Evolutionary conservation across 2,888 invertebrate species (phyloP).

Genomic region (Iphiclides podalirius): DNA sequence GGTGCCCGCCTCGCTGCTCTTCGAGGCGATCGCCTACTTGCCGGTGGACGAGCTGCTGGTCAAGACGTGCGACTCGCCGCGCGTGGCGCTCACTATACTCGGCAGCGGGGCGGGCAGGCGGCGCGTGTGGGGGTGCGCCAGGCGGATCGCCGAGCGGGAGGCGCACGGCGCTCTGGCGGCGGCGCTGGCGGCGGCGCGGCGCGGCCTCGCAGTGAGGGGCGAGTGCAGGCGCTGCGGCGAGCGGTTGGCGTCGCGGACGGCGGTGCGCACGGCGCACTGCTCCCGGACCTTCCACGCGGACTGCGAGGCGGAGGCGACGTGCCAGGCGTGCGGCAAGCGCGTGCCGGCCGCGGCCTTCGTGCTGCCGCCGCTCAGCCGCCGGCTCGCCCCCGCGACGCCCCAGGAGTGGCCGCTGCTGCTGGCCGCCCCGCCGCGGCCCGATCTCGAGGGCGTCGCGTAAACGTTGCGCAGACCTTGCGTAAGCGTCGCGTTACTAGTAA

Average conservation of each 20-base stretch:
- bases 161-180: slow-evolving; percentile 52
- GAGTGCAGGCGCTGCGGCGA: slow-evolving; percentile 51
- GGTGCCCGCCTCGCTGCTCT: slow-evolving; percentile 48
- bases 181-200: slow-evolving; percentile 48
- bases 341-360: slow-evolving; percentile 32
- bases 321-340: slow-evolving; percentile 53
- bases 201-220: slow-evolving; percentile 55
- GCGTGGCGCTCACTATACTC: slow-evolving; percentile 44
- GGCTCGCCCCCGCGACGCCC: slow-evolving; percentile 30
- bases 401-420: slow-evolving; percentile 46
- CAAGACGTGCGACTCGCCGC: slow-evolving; percentile 41
- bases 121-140: slow-evolving; percentile 42
- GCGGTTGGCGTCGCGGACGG: slow-evolving; percentile 36
- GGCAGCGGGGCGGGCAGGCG: slow-evolving; percentile 35
- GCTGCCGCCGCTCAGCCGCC: slow-evolving; percentile 37
- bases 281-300: slow-evolving; percentile 55
- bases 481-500: not conserved
- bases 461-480: not conserved
- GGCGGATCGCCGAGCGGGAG: slow-evolving; percentile 45
- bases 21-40: slow-evolving; percentile 56
- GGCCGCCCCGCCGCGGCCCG: slow-evolving; percentile 64
- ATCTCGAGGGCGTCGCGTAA: slow-evolving; percentile 62
- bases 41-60: slow-evolving; percentile 48
- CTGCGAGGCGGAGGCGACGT: slow-evolving; percentile 46
- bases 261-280: slow-evolving; percentile 56